phyloP scores from a whole-genome alignment of 2,113 vertebrate species.

The Prunella himalayana region DNA sequence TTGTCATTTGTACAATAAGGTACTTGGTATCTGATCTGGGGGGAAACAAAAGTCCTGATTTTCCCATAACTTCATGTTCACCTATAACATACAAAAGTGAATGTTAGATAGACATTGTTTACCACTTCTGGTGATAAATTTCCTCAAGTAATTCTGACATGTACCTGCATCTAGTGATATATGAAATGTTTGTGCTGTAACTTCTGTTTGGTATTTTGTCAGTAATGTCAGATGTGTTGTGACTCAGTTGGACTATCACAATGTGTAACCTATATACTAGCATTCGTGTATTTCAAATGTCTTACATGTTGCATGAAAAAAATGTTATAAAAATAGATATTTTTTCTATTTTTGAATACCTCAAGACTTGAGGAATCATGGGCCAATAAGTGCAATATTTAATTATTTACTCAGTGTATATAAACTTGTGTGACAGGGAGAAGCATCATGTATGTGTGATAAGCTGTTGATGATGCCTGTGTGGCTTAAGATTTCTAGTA shows the following conservation, averaged over 20 bases:
- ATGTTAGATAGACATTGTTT: not conserved
- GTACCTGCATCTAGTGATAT: constrained; percentile 52
- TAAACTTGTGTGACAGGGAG: constrained; percentile 80
- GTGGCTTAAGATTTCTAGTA: constrained; percentile 68
- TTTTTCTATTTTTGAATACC: constrained; percentile 84
- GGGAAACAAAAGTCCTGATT: not conserved
- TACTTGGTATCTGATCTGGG: not conserved
- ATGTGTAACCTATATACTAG: constrained; percentile 68
- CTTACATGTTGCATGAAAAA: constrained; percentile 88
- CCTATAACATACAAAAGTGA: not conserved
- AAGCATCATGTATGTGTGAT: constrained; percentile 52
- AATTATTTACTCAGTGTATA: constrained; percentile 91
- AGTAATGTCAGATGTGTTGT: constrained; percentile 68
- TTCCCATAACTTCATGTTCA: not conserved
- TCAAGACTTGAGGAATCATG: constrained; percentile 90
- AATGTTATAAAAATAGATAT: constrained; percentile 82
- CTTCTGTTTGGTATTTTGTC: constrained; percentile 70
- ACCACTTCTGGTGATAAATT: not conserved
- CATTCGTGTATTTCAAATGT: constrained; percentile 73
- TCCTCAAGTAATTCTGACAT: constrained; percentile 44
- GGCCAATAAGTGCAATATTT: constrained; percentile 99
- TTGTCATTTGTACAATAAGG: not conserved
- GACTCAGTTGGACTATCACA: constrained; percentile 51
- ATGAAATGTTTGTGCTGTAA: constrained; percentile 59
- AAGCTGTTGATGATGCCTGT: constrained; percentile 54